Conservation (phyloP, 2,113 vertebrate species). For the Boulengeromyrus knoepffleri region DNA sequence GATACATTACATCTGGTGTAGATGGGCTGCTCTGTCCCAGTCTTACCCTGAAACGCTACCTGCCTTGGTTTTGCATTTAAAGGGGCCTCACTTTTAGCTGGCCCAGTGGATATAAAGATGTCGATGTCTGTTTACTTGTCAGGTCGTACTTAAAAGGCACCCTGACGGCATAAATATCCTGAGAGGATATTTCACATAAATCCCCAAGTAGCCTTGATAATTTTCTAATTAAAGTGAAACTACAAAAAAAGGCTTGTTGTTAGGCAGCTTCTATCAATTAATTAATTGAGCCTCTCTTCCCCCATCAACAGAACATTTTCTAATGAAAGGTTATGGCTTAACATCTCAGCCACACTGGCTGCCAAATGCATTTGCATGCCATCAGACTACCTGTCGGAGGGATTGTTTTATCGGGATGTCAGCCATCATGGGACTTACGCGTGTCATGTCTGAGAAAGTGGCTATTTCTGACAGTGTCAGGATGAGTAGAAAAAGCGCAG, state of each 20-base stretch:
- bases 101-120: background rate
- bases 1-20: background rate
- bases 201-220: constrained; percentile 40
- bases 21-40: background rate
- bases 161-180: constrained; percentile 2
- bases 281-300: constrained; percentile 32
- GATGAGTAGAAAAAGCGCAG: background rate
- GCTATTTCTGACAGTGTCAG: background rate
- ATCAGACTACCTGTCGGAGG: constrained; percentile 10
- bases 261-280: constrained; percentile 38
- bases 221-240: constrained; percentile 46
- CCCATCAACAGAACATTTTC: constrained; percentile 25
- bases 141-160: background rate
- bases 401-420: background rate
- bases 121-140: constrained; percentile 19
- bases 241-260: constrained; percentile 26
- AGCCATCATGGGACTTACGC: background rate
- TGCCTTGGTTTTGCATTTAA: background rate
- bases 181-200: constrained; percentile 30
- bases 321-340: constrained; percentile 29
- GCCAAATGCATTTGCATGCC: constrained; percentile 35
- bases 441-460: background rate
- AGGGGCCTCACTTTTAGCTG: background rate
- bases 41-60: background rate
- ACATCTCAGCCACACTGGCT: constrained; percentile 14